Evolutionary conservation across 2,797 vertebrate genomes (phyloP).

Genomic region (Glossophaga mutica): DNA sequence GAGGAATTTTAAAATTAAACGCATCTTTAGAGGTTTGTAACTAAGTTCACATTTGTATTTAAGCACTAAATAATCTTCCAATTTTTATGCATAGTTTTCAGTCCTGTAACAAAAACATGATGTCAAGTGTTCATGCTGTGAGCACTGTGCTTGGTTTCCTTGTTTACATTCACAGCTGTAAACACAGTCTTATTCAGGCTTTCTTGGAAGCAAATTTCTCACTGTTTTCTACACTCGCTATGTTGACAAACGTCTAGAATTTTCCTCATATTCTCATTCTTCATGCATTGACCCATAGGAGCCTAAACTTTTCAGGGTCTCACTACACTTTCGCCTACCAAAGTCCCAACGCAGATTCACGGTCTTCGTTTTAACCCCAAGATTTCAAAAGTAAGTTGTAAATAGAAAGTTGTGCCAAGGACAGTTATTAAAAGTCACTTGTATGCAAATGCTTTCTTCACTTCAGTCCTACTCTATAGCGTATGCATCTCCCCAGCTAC

Average conservation of each 20-base stretch:
- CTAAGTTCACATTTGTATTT: slow-evolving; percentile 82
- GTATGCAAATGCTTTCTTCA: neutral
- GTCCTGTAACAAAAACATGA: slow-evolving; percentile 85
- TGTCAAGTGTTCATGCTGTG: slow-evolving; percentile 81
- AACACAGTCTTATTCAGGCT: slow-evolving; percentile 80
- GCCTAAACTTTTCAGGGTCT: neutral
- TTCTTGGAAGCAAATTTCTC: slow-evolving; percentile 79
- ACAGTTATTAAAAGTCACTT: neutral
- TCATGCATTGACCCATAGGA: slow-evolving; percentile 34
- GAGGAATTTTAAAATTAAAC: slow-evolving; percentile 74
- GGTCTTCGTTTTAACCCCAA: neutral
- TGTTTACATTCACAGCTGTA: slow-evolving; percentile 86
- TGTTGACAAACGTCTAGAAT: slow-evolving; percentile 61
- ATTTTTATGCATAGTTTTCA: slow-evolving; percentile 86
- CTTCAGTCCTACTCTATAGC: neutral
- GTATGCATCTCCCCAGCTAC: neutral
- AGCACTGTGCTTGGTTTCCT: slow-evolving; percentile 78
- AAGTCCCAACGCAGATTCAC: neutral
- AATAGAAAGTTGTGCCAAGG: neutral
- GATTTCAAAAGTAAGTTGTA: slow-evolving; percentile 21
- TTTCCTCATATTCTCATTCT: slow-evolving; percentile 70
- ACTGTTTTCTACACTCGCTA: slow-evolving; percentile 74
- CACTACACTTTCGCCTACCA: neutral
- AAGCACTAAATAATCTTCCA: slow-evolving; percentile 83
- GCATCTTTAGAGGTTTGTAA: slow-evolving; percentile 78